Evolutionary conservation across 2,113 vertebrate species (phyloP).

Genomic region (Lophotis ruficrista): DNA sequence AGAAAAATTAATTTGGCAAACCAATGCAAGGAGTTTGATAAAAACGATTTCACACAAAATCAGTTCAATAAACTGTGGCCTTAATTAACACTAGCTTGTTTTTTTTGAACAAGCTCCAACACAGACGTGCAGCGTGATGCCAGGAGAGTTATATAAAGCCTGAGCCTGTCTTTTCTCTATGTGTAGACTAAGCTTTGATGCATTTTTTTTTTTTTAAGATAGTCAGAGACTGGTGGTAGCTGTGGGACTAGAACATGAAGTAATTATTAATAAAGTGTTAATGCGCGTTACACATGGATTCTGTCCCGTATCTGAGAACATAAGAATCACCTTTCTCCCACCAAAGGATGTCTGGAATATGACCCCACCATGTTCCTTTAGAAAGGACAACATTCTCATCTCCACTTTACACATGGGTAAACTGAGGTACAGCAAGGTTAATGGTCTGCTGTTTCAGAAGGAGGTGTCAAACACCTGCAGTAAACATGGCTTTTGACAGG

Average conservation of each 20-base stretch:
- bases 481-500: not conserved
- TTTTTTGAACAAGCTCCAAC: not conserved
- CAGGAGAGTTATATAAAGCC: not conserved
- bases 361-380: rapidly evolving
- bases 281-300: not conserved
- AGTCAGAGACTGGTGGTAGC: not conserved
- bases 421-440: not conserved
- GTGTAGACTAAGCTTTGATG: not conserved
- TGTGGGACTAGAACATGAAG: not conserved
- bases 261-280: not conserved
- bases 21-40: not conserved
- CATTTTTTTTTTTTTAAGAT: not conserved
- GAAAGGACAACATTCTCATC: not conserved
- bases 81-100: not conserved
- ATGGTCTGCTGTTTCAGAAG: not conserved
- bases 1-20: not conserved
- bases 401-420: not conserved
- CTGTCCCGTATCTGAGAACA: not conserved
- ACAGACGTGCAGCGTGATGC: not conserved
- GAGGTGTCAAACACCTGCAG: not conserved
- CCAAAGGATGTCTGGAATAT: not conserved
- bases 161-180: not conserved
- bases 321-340: not conserved
- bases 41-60: not conserved
- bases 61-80: not conserved